phyloP scores from a whole-genome alignment of 2,888 invertebrate genomes.

The Coelinius sp. region DNA sequence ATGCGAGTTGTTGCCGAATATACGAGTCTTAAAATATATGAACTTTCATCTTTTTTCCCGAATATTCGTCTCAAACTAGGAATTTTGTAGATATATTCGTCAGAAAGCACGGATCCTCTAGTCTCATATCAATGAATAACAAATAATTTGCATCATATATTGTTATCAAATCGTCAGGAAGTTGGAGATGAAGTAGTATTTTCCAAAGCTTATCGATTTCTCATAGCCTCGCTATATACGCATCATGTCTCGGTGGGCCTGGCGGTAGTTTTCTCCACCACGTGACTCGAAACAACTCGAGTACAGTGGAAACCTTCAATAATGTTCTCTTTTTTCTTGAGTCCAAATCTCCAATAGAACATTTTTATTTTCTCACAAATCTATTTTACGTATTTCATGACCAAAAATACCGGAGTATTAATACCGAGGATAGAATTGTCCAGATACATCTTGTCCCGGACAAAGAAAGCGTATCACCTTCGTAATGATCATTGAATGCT shows the following conservation, averaged over 20 bases:
- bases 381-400: background rate
- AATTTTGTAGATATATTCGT: too few species aligned
- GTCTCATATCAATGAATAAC: too few species aligned
- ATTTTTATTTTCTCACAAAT: background rate
- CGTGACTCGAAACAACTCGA: slow-evolving; percentile 25
- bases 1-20: too few species aligned
- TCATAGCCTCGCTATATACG: background rate
- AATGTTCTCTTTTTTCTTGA: background rate
- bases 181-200: background rate
- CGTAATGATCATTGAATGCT: too few species aligned
- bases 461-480: too few species aligned
- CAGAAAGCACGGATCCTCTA: too few species aligned
- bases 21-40: too few species aligned
- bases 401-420: background rate
- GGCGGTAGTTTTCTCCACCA: slow-evolving; percentile 26
- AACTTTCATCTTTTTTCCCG: too few species aligned
- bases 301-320: background rate
- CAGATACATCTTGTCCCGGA: too few species aligned
- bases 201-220: slow-evolving; percentile 35
- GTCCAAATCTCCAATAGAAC: background rate
- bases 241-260: slow-evolving; percentile 26
- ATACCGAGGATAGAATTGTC: slow-evolving; percentile 33
- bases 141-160: too few species aligned
- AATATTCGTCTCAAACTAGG: too few species aligned
- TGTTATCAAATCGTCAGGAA: background rate